These are phyloP conservation scores for Cantharis flavilabris DNA, from an alignment of 2,888 invertebrate species.

Conservation along the genomic window DNA sequence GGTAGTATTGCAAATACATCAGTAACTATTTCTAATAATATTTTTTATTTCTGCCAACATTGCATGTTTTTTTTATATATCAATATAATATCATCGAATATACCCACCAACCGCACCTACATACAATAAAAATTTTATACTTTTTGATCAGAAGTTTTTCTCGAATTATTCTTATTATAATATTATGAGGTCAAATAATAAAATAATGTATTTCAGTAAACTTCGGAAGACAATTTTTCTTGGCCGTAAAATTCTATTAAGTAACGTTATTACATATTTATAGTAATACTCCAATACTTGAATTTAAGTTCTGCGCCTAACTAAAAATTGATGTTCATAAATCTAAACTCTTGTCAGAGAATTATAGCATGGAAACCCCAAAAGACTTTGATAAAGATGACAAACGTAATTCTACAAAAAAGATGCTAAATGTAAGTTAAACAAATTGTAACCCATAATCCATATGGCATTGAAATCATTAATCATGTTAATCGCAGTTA, in stretches of 20 bases:
- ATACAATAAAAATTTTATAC: neutral
- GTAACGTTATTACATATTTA: slow-evolving; percentile 10
- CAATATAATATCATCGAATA: neutral
- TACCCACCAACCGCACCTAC: neutral
- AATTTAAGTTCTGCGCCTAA: slow-evolving; percentile 13
- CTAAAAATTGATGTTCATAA: slow-evolving; percentile 9
- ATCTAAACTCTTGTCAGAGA: slow-evolving; percentile 16
- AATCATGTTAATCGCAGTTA: slow-evolving; percentile 2
- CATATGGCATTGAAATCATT: neutral
- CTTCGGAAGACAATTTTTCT: neutral
- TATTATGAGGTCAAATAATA: neutral
- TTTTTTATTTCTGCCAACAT: neutral
- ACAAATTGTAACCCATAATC: slow-evolving; percentile 4
- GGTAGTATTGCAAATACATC: neutral
- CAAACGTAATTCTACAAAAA: slow-evolving; percentile 10
- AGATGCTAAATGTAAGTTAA: slow-evolving; percentile 12
- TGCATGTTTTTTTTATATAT: neutral
- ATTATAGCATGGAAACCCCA: slow-evolving; percentile 7
- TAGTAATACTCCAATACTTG: neutral
- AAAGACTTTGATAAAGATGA: slow-evolving; percentile 17
- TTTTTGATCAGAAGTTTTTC: neutral
- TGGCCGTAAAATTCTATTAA: slow-evolving; percentile 3
- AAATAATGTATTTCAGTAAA: neutral
- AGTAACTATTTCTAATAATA: neutral
- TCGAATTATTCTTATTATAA: neutral